These are phyloP conservation scores for Mormyrus hasselquistii DNA, from an alignment of 2,797 vertebrate genomes.

Conservation along the genomic window DNA sequence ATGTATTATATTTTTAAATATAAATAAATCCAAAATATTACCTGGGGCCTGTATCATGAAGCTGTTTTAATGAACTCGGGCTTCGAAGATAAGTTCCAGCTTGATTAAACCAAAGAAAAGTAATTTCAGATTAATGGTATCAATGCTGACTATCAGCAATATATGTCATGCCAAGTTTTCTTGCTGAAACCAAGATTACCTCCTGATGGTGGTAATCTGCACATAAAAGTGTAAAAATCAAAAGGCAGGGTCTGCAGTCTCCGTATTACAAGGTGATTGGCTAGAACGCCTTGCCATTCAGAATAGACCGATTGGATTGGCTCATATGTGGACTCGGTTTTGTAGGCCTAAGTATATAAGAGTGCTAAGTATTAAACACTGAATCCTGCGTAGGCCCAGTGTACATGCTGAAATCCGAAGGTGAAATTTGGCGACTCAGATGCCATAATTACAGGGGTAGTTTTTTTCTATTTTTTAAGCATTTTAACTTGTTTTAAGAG, in stretches of 20 bases:
- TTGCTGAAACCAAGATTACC: neutral
- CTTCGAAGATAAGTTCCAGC: neutral
- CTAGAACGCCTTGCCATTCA: neutral
- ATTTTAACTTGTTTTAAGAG: neutral
- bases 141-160: neutral
- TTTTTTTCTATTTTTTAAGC: neutral
- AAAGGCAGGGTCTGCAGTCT: neutral
- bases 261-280: neutral
- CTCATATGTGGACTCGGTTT: neutral
- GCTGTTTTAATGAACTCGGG: neutral
- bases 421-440: neutral
- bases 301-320: neutral
- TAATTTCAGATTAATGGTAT: neutral
- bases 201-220: neutral
- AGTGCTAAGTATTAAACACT: neutral
- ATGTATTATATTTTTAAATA: constrained; percentile 5
- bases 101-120: neutral
- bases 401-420: neutral
- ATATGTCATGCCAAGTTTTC: neutral
- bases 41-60: neutral
- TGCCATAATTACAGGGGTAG: neutral
- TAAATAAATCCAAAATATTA: constrained; percentile 7
- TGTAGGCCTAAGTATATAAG: neutral
- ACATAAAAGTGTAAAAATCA: neutral
- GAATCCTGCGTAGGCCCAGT: neutral